Evolutionary conservation across 53 echinoderm and acorn worm species (phyloP), one percentile per base, ranked within the genome.

Genomic region (Arbacia lixula): DNA sequence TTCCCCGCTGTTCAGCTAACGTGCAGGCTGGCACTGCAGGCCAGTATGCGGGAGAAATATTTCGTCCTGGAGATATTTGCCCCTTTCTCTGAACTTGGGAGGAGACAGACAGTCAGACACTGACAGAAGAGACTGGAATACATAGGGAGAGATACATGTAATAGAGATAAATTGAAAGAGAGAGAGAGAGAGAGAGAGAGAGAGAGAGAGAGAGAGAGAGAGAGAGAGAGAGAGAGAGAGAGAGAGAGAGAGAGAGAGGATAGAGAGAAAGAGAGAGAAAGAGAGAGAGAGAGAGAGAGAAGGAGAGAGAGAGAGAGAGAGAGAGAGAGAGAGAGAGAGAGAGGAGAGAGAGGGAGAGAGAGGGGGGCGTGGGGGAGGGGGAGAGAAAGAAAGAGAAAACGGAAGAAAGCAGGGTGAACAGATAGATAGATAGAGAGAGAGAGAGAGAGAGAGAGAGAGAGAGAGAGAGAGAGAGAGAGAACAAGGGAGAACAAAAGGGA

Each of bases 191-290:
- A 60, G 19, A 60, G 61, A 12, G 29, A 66, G 28, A n/a, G 61
- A 27, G 21, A 60, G 61, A 60, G 28, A 60, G 28, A n/a, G 61
- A 9, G 19, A 12, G 19, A 12, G 19, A 12, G 21, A 60, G 28
- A 60, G 61, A 12, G 28, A 9, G 8, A 6, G 19, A 27, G 19
- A 60, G 8, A 12, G 11, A 60, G 87, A 51, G 12, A 81, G 55
- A 5, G 75, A 61, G 28, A 67, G 65, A 36, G 56, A 80, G 36
- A 42, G 26, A 29, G 72, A n/a, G 25, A 51, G 19, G 49, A 31
- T 35, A 72, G 71, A 19, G 36, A 35, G 16, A 32, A 51, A 35
- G 53, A 14, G 34, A 29, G 25, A 51, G 52, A 27, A 85, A 25
- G 16, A 52, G 58, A 34, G 17, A 72, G 69, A 36, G 20, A 29